Evolutionary conservation across 1,140 invertebrate species (phyloP).

Genomic region (Saccostrea echinata): DNA sequence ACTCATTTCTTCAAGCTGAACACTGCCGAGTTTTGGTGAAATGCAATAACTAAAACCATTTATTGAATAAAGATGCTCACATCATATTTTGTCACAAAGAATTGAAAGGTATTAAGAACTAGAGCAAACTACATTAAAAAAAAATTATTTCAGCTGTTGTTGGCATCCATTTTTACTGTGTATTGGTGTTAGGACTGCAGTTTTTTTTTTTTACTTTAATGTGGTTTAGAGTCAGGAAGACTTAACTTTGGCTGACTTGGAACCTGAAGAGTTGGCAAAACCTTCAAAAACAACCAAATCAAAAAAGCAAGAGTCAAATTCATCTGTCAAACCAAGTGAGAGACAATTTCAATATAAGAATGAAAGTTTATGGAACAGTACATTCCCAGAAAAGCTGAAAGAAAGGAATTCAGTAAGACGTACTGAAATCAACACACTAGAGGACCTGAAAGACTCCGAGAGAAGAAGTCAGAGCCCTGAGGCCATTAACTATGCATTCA

Average conservation of each 20-base stretch:
- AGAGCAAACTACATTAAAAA: too few relatives aligned
- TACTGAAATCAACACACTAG: neutral
- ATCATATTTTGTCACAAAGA: too few relatives aligned
- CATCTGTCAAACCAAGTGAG: neutral
- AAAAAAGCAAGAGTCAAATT: conserved; percentile 16
- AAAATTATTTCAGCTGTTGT: too few relatives aligned
- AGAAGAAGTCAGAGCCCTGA: conserved; percentile 41
- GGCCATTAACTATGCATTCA: conserved; percentile 52
- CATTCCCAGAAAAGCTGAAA: conserved; percentile 34
- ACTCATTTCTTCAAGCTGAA: too few relatives aligned
- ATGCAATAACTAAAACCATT: too few relatives aligned
- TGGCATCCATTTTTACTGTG: too few relatives aligned
- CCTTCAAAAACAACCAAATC: conserved; percentile 41
- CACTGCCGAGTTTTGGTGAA: too few relatives aligned
- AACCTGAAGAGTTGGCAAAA: conserved; percentile 52
- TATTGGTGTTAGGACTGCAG: too few relatives aligned
- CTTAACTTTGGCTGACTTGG: conserved; percentile 49
- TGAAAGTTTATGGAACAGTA: conserved; percentile 29
- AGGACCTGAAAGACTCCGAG: neutral
- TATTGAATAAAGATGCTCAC: too few relatives aligned
- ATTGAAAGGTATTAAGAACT: too few relatives aligned
- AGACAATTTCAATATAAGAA: neutral
- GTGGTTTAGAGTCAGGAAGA: conserved; percentile 55
- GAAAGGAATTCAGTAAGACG: conserved; percentile 14
- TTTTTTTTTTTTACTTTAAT: neutral